Conservation (phyloP, 2,113 vertebrate genomes). For the Hyaena hyaena region DNA sequence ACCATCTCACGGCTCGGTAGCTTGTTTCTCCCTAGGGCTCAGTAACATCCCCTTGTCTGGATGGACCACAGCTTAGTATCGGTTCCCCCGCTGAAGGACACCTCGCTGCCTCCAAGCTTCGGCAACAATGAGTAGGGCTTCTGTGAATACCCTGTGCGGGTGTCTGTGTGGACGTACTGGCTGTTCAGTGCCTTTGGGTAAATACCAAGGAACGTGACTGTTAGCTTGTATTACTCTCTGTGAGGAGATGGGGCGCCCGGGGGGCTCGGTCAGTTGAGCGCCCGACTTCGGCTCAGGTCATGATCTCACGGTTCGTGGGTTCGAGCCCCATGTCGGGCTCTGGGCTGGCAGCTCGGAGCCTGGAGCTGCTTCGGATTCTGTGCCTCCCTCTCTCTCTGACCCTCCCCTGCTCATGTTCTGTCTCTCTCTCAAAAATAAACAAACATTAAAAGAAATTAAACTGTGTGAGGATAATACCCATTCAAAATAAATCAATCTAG, state of each 20-base stretch:
- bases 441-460: background rate
- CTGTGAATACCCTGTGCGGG: background rate
- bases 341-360: no score
- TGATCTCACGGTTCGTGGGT: no score
- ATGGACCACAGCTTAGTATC: background rate
- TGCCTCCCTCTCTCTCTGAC: no score
- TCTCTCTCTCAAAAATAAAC: no score
- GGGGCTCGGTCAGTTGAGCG: no score
- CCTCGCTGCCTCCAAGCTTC: background rate
- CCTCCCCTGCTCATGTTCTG: no score
- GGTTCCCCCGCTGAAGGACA: background rate
- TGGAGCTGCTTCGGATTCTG: no score
- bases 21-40: background rate
- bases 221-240: background rate
- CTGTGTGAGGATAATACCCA: background rate
- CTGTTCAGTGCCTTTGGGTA: background rate
- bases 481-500: background rate
- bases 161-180: background rate
- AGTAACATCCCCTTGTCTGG: accelerated
- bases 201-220: background rate
- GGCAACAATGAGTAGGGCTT: background rate
- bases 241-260: no score
- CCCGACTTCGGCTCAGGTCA: no score
- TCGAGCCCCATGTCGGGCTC: no score
- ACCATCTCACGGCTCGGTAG: background rate